Base-by-base conservation (phyloP, 1,140 invertebrate species). In the Matsumurasca onukii region DNA sequence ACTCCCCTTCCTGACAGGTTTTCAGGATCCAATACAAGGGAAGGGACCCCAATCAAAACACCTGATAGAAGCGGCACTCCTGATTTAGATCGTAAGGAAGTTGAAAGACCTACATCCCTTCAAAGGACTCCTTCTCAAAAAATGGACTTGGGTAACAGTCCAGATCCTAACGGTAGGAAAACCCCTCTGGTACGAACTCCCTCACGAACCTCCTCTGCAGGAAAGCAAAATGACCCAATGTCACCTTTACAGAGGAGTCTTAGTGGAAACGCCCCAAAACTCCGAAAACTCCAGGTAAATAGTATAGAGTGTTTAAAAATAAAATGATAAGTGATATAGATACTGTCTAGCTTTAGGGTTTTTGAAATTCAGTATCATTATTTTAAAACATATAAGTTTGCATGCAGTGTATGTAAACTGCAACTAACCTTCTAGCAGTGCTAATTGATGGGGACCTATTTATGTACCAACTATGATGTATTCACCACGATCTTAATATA, bases 231-330 rank as follows among this genome's bases (percentile, higher is more conserved):
- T 31, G 63, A 70, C 31, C 48, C 3, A 13, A 66, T 20, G 31
- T 52, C 51, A n/a, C 30, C 51, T 61, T 39, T 34, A 52, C 34
- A 51, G 31, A 66, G 63, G 30, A 70, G 31, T 1, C 3, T 22
- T 48, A 62, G 65, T 55, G 45, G 45, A 52, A 57, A 55, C 30
- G 65, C 29, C 63, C 69, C 59, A 61, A 34, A 24, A 45, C 69
- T 45, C 27, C 63, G 9, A 49, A 62, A 66, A 51, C 64, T 0
- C 64, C 69, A 66, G 65, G 65, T 57, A 61, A 48, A 49, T 34
- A 3, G 20, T 63, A n/a, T 39, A 12, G 3, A 31, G n/a, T 31
- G 20, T n/a, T n/a, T n/a, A n/a, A n/a, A n/a, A n/a, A n/a, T n/a
- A n/a, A n/a, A n/a, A n/a, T n/a, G n/a, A n/a, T n/a, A n/a, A n/a